These are phyloP conservation scores for Poeciliopsis turrubarensis DNA, from an alignment of 2,113 vertebrate species.

Conservation along the genomic window DNA sequence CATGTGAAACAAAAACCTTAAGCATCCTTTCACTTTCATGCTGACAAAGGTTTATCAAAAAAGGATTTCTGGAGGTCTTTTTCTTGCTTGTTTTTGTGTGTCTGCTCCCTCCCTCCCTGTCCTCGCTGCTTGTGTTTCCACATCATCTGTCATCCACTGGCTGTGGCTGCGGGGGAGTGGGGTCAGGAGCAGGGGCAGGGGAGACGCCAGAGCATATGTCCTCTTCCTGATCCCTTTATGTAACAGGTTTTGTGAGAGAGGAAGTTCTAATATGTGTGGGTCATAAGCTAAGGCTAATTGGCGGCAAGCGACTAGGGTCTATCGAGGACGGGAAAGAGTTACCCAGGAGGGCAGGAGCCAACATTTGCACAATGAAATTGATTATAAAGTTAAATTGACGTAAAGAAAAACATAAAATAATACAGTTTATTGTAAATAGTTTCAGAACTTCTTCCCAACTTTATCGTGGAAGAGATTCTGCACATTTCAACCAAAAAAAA, in stretches of 20 bases:
- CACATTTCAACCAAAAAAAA: neutral
- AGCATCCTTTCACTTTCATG: neutral
- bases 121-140: neutral
- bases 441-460: neutral
- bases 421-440: neutral
- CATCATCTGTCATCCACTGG: slow-evolving; percentile 26
- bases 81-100: neutral
- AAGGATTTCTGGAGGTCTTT: neutral
- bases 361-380: no score
- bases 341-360: no score
- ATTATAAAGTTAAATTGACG: no score
- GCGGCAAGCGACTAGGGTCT: slow-evolving; percentile 13
- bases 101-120: neutral
- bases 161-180: slow-evolving; percentile 5
- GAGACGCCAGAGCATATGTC: slow-evolving; percentile 46
- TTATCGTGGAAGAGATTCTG: neutral
- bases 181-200: slow-evolving; percentile 25
- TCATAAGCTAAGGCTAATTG: slow-evolving; percentile 58
- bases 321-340: neutral
- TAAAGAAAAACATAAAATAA: no score
- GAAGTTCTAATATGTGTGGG: slow-evolving; percentile 11
- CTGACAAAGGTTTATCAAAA: neutral
- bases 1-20: neutral
- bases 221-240: slow-evolving; percentile 56
- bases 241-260: slow-evolving; percentile 43